A percentile compares a stretch with the other conserved stretches of the same genome.
These are phyloP conservation scores for Solen grandis DNA, from an alignment of 1,140 invertebrate genomes.

Conservation along the genomic window DNA sequence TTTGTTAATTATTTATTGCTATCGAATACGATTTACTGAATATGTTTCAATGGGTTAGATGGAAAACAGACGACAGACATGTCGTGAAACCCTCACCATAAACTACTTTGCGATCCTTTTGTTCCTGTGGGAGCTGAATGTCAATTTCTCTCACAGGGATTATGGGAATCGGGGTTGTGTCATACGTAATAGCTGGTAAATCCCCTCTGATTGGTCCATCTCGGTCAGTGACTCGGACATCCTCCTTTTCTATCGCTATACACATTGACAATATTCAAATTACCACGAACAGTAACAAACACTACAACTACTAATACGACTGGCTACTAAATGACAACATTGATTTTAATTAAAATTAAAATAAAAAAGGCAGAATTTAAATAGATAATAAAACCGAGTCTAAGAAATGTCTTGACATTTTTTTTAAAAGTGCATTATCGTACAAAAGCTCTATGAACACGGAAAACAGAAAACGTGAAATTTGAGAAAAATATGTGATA, in stretches of 20 bases:
- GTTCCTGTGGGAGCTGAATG: constrained; percentile 71
- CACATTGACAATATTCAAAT: constrained; percentile 3
- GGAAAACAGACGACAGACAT: too few species aligned
- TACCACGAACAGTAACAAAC: neutral
- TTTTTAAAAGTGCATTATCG: too few species aligned
- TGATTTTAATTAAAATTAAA: neutral
- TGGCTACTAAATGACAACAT: neutral
- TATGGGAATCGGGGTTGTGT: constrained; percentile 71
- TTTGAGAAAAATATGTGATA: too few species aligned
- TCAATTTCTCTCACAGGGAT: constrained; percentile 67
- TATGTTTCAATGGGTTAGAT: too few species aligned
- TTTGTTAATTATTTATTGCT: too few species aligned
- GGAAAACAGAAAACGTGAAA: too few species aligned
- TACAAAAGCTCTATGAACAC: too few species aligned
- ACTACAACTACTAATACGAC: neutral
- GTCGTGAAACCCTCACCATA: constrained; percentile 68
- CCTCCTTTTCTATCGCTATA: constrained; percentile 20
- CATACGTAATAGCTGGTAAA: constrained; percentile 69
- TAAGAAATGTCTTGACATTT: neutral
- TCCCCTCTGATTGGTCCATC: constrained; percentile 66
- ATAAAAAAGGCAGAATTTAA: neutral
- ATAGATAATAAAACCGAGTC: neutral
- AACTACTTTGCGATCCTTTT: constrained; percentile 49
- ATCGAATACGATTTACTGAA: too few species aligned
- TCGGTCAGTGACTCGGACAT: constrained; percentile 30